Conservation (phyloP, 2,888 invertebrate species). For the Diadromus collaris region DNA sequence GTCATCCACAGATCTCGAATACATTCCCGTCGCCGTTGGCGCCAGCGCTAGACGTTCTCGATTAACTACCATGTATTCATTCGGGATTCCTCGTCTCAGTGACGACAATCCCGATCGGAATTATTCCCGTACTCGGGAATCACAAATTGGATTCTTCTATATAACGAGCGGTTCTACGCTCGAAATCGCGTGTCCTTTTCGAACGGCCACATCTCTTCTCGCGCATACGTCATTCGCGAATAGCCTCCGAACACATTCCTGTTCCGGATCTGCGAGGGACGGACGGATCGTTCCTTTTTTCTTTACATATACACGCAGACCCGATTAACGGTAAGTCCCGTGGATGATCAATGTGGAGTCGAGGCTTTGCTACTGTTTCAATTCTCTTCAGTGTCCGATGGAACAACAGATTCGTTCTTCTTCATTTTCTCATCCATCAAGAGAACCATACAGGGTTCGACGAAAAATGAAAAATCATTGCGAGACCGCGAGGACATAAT, state of each 20-base stretch:
- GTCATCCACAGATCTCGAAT: slow-evolving; percentile 30
- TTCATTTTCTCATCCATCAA: not conserved
- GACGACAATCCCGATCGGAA: slow-evolving; percentile 17
- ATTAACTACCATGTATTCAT: slow-evolving; percentile 64
- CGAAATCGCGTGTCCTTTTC: slow-evolving; percentile 46
- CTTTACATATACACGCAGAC: not conserved
- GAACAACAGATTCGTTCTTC: not conserved
- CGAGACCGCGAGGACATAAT: not conserved
- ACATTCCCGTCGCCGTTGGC: slow-evolving; percentile 57
- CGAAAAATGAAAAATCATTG: not conserved
- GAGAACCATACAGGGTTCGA: not conserved
- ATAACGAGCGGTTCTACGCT: slow-evolving; percentile 10
- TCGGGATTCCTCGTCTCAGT: slow-evolving; percentile 53
- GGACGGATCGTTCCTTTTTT: slow-evolving; percentile 24
- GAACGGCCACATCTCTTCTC: slow-evolving; percentile 18
- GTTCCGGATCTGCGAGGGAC: slow-evolving; percentile 45
- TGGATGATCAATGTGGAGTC: slow-evolving; percentile 3
- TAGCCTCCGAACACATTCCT: slow-evolving; percentile 4
- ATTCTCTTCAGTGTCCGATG: not conserved
- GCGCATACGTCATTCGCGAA: slow-evolving; percentile 14
- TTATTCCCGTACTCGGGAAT: not conserved
- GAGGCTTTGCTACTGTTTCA: slow-evolving; percentile 16
- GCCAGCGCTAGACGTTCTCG: slow-evolving; percentile 61
- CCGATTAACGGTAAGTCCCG: slow-evolving; percentile 20
- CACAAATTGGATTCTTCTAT: slow-evolving; percentile 2